These are phyloP conservation scores for Ooceraea biroi DNA, from an alignment of 1,140 invertebrate genomes.

Conservation along the genomic window DNA sequence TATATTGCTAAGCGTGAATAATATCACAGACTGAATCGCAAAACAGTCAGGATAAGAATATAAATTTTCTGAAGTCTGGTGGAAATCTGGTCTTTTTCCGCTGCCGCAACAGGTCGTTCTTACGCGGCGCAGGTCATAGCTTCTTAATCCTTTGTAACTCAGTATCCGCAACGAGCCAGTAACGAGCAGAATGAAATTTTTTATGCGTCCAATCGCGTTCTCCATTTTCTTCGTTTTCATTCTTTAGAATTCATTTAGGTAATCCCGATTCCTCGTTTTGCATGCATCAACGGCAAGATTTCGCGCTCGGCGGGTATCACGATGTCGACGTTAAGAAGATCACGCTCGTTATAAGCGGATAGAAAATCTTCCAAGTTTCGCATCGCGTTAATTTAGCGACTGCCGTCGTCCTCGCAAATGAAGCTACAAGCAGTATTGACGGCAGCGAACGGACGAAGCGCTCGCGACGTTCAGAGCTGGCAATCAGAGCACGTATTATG, in stretches of 20 bases:
- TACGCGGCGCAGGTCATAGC: background rate
- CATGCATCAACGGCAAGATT: background rate
- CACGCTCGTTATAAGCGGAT: background rate
- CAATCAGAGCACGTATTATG: constrained; percentile 39
- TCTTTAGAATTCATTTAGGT: background rate
- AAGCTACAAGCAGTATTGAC: background rate
- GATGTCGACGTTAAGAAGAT: background rate
- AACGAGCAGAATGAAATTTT: constrained; percentile 6
- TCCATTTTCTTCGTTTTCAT: too few species aligned
- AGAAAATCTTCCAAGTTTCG: background rate
- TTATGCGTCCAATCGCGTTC: background rate
- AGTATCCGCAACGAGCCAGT: background rate
- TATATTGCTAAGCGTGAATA: background rate
- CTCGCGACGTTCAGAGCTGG: background rate
- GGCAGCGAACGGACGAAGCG: constrained; percentile 1
- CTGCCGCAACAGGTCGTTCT: constrained; percentile 29
- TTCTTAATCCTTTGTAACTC: constrained; percentile 2
- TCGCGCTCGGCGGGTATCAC: background rate
- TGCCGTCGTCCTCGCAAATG: background rate
- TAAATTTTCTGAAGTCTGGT: constrained; percentile 2
- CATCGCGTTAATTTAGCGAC: background rate
- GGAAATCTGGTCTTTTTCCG: background rate
- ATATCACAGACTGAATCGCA: background rate
- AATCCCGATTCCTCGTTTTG: background rate
- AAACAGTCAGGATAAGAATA: background rate